phyloP scores from a whole-genome alignment of 2,113 vertebrate species.

The Poicephalus gulielmi region DNA sequence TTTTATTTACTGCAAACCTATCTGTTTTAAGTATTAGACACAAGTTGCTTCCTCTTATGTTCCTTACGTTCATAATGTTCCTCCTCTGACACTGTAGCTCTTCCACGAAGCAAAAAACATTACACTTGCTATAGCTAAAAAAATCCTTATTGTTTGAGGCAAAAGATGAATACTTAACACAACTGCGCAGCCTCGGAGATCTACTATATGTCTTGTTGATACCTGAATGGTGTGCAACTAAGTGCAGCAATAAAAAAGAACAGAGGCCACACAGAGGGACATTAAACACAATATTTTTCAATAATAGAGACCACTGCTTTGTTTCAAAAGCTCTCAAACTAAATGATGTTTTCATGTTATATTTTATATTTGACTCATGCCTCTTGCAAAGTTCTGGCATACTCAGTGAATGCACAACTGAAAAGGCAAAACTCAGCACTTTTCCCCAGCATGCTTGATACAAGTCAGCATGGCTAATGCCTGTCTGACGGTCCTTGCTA shows the following conservation, averaged over 20 bases:
- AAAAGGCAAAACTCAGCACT: background rate
- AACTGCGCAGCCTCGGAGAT: background rate
- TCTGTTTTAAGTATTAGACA: background rate
- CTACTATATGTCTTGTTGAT: background rate
- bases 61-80: background rate
- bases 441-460: background rate
- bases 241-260: background rate
- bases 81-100: background rate
- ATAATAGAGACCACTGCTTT: background rate
- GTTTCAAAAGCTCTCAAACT: background rate
- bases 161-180: background rate
- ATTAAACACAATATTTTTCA: background rate
- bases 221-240: background rate
- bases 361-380: background rate
- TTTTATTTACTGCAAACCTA: background rate
- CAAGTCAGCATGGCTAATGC: background rate
- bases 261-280: background rate
- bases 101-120: background rate
- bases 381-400: background rate
- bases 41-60: background rate
- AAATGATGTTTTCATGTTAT: background rate
- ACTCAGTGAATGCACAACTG: background rate
- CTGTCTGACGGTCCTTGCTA: background rate
- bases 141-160: background rate
- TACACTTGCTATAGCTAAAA: background rate